Evolutionary conservation across 2,113 vertebrate genomes (phyloP).

Genomic region (Gambusia affinis): DNA sequence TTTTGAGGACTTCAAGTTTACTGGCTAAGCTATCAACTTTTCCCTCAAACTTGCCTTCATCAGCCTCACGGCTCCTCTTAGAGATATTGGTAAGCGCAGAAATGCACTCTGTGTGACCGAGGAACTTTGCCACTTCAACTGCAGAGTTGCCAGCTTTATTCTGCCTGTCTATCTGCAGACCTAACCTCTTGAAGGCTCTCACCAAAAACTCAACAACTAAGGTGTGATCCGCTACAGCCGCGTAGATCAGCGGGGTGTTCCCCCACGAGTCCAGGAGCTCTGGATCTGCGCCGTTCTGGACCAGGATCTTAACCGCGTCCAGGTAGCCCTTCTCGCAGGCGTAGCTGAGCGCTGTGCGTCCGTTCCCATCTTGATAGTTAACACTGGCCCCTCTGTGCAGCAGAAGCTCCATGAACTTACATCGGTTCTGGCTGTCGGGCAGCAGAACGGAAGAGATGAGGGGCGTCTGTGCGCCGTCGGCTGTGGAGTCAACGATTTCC

Average conservation of each 20-base stretch:
- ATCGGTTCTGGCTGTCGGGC: constrained; percentile 54
- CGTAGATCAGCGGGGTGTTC: constrained; percentile 77
- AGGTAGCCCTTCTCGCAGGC: constrained; percentile 75
- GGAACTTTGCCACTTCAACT: constrained; percentile 70
- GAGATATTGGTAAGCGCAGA: constrained; percentile 54
- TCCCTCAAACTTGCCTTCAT: constrained; percentile 8
- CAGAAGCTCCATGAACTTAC: constrained; percentile 73
- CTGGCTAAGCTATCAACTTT: constrained; percentile 29
- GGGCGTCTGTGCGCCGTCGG: constrained; percentile 70
- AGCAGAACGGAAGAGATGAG: constrained; percentile 75
- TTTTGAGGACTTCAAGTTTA: constrained; percentile 24
- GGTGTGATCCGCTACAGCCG: constrained; percentile 61
- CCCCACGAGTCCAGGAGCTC: constrained; percentile 76
- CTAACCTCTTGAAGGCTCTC: constrained; percentile 78
- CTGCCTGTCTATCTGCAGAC: constrained; percentile 75
- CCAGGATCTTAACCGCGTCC: constrained; percentile 74
- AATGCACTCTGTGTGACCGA: constrained; percentile 75
- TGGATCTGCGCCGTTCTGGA: constrained; percentile 75
- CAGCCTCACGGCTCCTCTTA: constrained; percentile 34
- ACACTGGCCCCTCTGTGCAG: constrained; percentile 74
- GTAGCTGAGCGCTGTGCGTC: constrained; percentile 77
- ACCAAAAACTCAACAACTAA: constrained; percentile 75
- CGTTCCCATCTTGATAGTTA: constrained; percentile 65
- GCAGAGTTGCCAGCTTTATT: constrained; percentile 80
- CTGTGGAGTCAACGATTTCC: constrained; percentile 73